Conservation (phyloP, 2,888 invertebrate species). For the Torymus aiolomorphi region DNA sequence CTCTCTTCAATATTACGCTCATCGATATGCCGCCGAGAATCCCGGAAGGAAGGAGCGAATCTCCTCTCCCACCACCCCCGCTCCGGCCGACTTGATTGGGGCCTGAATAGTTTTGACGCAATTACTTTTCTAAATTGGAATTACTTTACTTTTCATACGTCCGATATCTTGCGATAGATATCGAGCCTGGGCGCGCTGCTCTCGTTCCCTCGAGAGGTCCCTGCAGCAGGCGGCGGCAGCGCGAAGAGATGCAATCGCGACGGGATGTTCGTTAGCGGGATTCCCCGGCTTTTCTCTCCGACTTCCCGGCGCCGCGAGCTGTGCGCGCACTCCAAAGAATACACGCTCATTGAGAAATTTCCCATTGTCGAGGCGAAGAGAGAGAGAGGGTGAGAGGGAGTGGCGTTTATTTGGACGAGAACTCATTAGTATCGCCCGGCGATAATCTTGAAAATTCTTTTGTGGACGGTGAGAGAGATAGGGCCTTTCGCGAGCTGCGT, state of each 20-base stretch:
- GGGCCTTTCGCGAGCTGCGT: background rate
- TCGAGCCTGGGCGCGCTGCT: background rate
- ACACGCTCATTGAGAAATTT: constrained; percentile 52
- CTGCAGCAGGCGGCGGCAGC: background rate
- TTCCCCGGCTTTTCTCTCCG: constrained; percentile 11
- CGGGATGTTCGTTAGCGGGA: constrained; percentile 56
- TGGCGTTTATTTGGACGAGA: constrained; percentile 50
- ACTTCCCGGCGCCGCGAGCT: constrained; percentile 16
- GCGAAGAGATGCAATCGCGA: constrained; percentile 23
- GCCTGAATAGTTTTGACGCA: constrained; percentile 44
- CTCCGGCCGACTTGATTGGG: too few relatives aligned
- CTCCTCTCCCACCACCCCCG: too few relatives aligned
- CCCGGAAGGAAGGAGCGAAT: background rate
- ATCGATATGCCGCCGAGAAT: background rate
- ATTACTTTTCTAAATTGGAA: constrained; percentile 49
- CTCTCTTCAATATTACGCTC: background rate
- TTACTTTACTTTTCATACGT: constrained; percentile 45
- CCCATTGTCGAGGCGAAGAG: constrained; percentile 37
- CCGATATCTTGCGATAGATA: constrained; percentile 3
- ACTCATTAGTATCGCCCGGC: constrained; percentile 55
- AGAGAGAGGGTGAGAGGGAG: constrained; percentile 6
- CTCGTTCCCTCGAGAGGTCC: background rate
- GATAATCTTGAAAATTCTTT: constrained; percentile 54
- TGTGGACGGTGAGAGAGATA: constrained; percentile 8
- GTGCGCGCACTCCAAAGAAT: constrained; percentile 37